Percentiles rank a stretch among this genome's conserved stretches.
Conservation (phyloP, 2,888 invertebrate genomes). For the Xiphydria camelus region DNA sequence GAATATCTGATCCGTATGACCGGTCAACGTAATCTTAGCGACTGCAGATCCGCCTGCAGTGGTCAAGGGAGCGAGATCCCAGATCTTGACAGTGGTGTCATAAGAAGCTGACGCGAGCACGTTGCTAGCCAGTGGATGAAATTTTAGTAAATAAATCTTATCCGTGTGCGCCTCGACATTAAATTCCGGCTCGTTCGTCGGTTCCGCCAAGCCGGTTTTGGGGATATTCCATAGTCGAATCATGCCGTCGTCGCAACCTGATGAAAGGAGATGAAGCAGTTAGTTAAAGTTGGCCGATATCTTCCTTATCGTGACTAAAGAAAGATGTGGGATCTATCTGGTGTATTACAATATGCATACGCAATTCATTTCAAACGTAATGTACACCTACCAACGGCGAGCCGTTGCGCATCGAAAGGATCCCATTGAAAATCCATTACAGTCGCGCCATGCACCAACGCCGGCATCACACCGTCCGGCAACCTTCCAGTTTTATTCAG, state of each 20-base stretch:
- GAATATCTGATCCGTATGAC: conserved; percentile 87
- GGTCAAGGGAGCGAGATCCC: conserved; percentile 69
- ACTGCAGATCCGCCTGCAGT: conserved; percentile 58
- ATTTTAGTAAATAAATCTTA: conserved; percentile 89
- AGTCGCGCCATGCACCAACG: conserved; percentile 86
- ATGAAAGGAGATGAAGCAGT: conserved; percentile 12
- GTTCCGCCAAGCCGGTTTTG: conserved; percentile 69
- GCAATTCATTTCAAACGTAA: conserved; percentile 8
- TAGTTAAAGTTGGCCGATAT: background rate
- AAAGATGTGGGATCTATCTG: no score
- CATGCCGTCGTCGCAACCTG: conserved; percentile 86
- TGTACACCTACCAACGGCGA: conserved; percentile 69
- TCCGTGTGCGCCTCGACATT: conserved; percentile 81
- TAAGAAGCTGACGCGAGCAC: conserved; percentile 87
- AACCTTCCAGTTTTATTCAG: conserved; percentile 75
- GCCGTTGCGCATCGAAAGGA: conserved; percentile 79
- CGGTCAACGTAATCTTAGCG: conserved; percentile 70
- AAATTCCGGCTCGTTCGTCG: conserved; percentile 74
- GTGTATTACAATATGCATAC: no score
- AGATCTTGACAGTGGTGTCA: conserved; percentile 86
- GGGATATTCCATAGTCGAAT: conserved; percentile 82
- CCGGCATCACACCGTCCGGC: conserved; percentile 80
- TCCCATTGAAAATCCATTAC: conserved; percentile 95
- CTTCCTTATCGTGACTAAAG: background rate
- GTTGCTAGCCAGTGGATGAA: conserved; percentile 86